Conservation (phyloP, 2,113 vertebrate genomes). For the Stictonetta naevosa region DNA sequence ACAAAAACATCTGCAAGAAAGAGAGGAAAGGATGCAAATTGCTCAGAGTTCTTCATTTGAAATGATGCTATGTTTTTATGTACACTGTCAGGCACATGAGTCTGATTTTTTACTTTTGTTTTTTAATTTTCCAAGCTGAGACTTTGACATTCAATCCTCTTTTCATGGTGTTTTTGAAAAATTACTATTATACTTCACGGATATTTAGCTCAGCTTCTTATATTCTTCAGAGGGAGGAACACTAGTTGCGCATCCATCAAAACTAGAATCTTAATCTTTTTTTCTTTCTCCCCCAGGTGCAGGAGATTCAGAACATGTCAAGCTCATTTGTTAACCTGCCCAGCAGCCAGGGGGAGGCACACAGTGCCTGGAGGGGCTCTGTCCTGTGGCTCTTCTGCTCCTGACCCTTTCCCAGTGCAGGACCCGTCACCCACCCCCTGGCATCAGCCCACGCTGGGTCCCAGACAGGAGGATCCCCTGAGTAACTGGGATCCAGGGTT, state of each 20-base stretch:
- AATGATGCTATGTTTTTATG: not conserved
- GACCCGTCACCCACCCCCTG: not conserved
- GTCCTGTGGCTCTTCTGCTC: not conserved
- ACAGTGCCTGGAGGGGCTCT: not conserved
- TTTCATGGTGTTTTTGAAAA: not conserved
- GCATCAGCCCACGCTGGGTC: not conserved
- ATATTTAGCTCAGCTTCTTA: not conserved
- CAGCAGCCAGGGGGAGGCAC: not conserved
- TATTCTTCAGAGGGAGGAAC: not conserved
- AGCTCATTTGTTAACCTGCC: not conserved
- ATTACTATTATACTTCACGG: not conserved
- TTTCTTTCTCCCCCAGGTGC: not conserved
- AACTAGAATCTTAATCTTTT: not conserved
- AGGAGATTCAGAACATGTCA: not conserved
- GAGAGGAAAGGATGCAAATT: not conserved
- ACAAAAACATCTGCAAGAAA: not conserved
- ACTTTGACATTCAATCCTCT: not conserved
- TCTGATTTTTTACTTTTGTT: not conserved
- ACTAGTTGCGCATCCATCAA: not conserved
- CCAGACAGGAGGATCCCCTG: fast-evolving
- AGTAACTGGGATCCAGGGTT: not conserved
- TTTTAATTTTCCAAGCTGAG: not conserved
- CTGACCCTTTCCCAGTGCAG: fast-evolving
- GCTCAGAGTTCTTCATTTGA: not conserved
- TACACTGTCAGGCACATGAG: not conserved